Base-by-base conservation (phyloP, 2,113 vertebrate genomes). In the Perca schrenkii region DNA sequence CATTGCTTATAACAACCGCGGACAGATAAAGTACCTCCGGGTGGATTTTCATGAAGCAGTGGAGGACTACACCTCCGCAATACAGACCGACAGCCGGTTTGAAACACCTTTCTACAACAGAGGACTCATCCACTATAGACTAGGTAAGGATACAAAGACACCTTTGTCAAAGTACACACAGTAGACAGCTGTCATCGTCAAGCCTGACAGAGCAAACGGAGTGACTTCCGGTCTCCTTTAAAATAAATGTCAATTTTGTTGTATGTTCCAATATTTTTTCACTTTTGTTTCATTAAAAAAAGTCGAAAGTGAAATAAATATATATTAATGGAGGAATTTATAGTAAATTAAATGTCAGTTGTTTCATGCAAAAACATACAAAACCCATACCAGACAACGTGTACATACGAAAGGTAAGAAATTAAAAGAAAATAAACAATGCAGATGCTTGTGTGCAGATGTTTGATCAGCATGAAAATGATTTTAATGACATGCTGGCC, bases 51-150 rank as follows among this genome's bases (percentile, higher is more conserved):
- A 95, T 57, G 97, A 98, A 84, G 98, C 98, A 1, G 54, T 99
- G 84, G 96, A 96, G 7, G 98, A 99, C 88, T 99, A 97, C 93
- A 96, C 95, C 1, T 90, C 92, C 1, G 97, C 98, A 2, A 96
- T 98, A 78, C 47, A 93, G 78, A 84, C 91, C 31, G 94, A 95
- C 40, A 89, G 91, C 21, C 66, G 57, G 52, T 98, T 96, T 87
- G 97, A 97, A 86, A 93, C 97, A 4, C 96, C 98, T 0, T 96
- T 97, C 93, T 99, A 99, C 94, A 99, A 99, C 95, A 94, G 98
- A 90, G 98, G 98, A 46, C 88, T 99, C 77, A 94, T 99, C 69
- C 84, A 83, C 10, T 99, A 99, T 43, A 95, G 98, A 79, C 94
- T 99, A 74, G 98, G 98, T 99, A 95, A 43, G 10, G 40, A 43